Percentiles rank a stretch among this genome's conserved stretches.
phyloP scores from a whole-genome alignment of 1,140 invertebrate species.

The Diploscapter pachys region DNA sequence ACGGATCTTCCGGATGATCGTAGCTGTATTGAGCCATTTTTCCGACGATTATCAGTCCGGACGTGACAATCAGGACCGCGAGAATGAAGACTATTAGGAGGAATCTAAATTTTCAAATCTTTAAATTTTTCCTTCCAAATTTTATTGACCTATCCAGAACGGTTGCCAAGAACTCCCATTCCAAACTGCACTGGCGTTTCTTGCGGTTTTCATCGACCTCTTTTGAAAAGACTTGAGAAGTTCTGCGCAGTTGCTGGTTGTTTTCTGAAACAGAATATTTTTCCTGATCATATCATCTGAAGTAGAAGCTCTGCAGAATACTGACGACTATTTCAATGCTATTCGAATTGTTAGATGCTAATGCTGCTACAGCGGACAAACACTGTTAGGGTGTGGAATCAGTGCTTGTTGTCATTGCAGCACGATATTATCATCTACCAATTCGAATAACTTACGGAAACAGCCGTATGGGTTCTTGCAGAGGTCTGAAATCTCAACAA shows the following conservation, averaged over 20 bases:
- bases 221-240: conserved; percentile 22
- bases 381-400: too few species aligned
- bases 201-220: conserved; percentile 27
- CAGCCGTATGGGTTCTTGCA: too few species aligned
- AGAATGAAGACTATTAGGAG: conserved; percentile 48
- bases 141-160: conserved; percentile 44
- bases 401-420: too few species aligned
- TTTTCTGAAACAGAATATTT: conserved; percentile 5
- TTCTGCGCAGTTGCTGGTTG: conserved; percentile 13
- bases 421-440: too few species aligned
- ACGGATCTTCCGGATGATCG: conserved; percentile 36
- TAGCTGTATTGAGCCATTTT: conserved; percentile 51
- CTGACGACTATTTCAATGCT: too few species aligned
- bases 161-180: conserved; percentile 58
- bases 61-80: conserved; percentile 49
- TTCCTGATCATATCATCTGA: background rate
- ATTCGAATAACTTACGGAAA: too few species aligned
- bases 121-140: background rate
- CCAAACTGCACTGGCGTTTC: conserved; percentile 53
- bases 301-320: background rate
- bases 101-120: conserved; percentile 23
- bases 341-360: too few species aligned
- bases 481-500: too few species aligned
- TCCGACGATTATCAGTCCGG: conserved; percentile 54
- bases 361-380: too few species aligned